Base-by-base conservation (phyloP, 2,113 vertebrate species). In the Chiloscyllium plagiosum region DNA sequence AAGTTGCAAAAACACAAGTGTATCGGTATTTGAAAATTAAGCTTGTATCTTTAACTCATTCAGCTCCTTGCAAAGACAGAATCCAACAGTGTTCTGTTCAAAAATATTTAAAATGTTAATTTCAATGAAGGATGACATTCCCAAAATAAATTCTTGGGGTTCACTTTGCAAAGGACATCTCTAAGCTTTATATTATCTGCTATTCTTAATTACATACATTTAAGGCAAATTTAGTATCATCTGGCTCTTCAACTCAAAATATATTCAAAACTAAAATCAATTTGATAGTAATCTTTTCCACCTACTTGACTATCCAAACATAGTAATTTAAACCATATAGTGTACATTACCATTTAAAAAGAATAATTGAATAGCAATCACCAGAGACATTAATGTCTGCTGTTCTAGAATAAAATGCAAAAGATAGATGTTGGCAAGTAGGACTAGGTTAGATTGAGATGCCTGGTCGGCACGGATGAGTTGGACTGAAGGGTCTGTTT, bases 31-130 rank as follows among this genome's bases (percentile, higher is more conserved):
- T 92, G 87, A 61, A 61, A 6, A 92, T 65, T 65, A 90, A 90
- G 87, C 50, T n/a, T 33, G 26, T 4, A 61, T 17, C 29, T 61
- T 90, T 92, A 65, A 61, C 29, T 65, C 15, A 61, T 33, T 92
- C 56, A 83, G 17, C 17, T 42, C 19, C 37, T 42, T 47, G 6
- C 56, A 29, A n/a, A 83, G 37, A 4, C 80, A 83, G 42, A 47
- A 83, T 83, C 37, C 17, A 83, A 37, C n/a, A 22, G 4, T 65
- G 26, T 92, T 65, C 56, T 65, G 65, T 92, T 19, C 87, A 92
- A 92, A 29, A 92, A 92, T 90, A n/a, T 56, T 92, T 13, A 61
- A 92, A 61, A 65, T 92, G 26, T 33, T n/a, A 92, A 92, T 92
- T 65, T 92, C 52, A 92, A 83, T 42, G 80, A 19, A 83, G 19